Evolutionary conservation across 2,113 vertebrate species (phyloP).

Genomic region (Redunca redunca): DNA sequence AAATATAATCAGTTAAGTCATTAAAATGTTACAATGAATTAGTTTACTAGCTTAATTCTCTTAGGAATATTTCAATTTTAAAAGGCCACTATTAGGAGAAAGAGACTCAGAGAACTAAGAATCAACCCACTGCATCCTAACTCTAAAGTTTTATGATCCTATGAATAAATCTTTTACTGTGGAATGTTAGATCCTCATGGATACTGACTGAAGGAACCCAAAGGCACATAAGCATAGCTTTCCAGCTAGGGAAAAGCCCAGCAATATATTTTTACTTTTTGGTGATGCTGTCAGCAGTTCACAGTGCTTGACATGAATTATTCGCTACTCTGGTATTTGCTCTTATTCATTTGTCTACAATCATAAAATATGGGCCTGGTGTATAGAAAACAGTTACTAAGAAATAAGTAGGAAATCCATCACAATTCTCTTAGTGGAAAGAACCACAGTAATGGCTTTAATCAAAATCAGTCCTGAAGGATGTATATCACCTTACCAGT

Average conservation of each 20-base stretch:
- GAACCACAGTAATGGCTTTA: slow-evolving; percentile 13
- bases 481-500: not conserved
- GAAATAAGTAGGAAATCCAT: slow-evolving; percentile 47
- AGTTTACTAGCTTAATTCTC: not conserved
- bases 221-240: not conserved
- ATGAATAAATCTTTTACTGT: not conserved
- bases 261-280: slow-evolving; percentile 21
- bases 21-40: not conserved
- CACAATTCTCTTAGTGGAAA: slow-evolving; percentile 32
- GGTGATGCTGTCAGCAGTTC: slow-evolving; percentile 5
- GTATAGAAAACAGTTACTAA: slow-evolving; percentile 40
- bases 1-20: slow-evolving; percentile 22
- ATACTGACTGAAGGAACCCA: not conserved
- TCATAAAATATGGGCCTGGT: slow-evolving; percentile 53
- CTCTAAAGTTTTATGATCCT: not conserved
- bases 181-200: not conserved
- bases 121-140: not conserved
- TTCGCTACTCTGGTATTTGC: slow-evolving; percentile 32
- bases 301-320: slow-evolving; percentile 56
- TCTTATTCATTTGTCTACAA: slow-evolving; percentile 56
- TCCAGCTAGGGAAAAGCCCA: not conserved
- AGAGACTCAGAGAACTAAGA: not conserved
- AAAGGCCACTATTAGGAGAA: not conserved
- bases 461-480: slow-evolving; percentile 56
- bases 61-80: slow-evolving; percentile 7